A percentile compares a stretch with the other conserved stretches of the same genome.
Evolutionary conservation across 2,113 vertebrate genomes (phyloP).

Genomic region (Nycticryphes semicollaris): DNA sequence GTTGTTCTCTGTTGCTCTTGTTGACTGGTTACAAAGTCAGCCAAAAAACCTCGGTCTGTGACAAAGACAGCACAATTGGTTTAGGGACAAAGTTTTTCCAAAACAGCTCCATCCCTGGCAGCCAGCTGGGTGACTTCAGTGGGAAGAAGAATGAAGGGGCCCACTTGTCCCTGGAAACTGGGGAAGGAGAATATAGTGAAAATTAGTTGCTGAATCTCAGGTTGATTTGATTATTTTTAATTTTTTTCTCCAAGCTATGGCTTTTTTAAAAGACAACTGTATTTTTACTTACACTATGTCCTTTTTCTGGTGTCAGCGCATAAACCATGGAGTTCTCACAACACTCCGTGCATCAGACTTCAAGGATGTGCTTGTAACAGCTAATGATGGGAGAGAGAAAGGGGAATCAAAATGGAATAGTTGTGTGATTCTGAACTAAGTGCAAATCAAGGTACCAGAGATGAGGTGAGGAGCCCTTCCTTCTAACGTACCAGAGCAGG

Average conservation of each 20-base stretch:
- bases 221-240: neutral
- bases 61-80: too few species aligned
- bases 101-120: neutral
- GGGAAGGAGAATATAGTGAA: neutral
- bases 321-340: neutral
- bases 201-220: neutral
- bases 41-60: neutral
- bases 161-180: neutral
- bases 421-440: neutral
- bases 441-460: neutral
- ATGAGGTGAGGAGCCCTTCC: neutral
- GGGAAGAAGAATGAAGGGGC: neutral
- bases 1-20: neutral
- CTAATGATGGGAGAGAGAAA: neutral
- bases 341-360: neutral
- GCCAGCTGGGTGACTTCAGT: neutral
- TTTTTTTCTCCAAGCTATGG: neutral
- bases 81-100: neutral
- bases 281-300: neutral
- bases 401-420: neutral
- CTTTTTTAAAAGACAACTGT: neutral
- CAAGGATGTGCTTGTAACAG: neutral
- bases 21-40: neutral
- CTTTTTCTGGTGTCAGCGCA: neutral
- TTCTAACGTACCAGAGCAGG: neutral